phyloP scores from a whole-genome alignment of 2,797 vertebrate genomes.

The Amniataba percoides region DNA sequence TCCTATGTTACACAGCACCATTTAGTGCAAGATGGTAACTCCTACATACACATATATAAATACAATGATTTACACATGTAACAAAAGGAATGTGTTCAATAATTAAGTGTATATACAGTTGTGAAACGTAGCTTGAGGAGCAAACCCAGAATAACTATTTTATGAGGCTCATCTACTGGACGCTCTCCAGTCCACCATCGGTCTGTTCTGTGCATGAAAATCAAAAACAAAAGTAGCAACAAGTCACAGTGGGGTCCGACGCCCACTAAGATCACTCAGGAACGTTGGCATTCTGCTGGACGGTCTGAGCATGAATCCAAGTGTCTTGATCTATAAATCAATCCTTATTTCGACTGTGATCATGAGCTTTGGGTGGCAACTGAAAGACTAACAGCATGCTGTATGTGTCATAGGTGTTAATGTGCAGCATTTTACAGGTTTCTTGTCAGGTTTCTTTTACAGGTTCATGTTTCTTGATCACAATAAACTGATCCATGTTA shows the following conservation, averaged over 20 bases:
- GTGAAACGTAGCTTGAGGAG: not conserved
- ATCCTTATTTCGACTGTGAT: not conserved
- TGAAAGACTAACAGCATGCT: not conserved
- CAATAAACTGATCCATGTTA: not conserved
- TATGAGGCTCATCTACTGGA: not conserved
- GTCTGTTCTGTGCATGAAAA: slow-evolving; percentile 1
- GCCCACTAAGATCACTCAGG: not conserved
- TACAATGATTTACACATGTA: not conserved
- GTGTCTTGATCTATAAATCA: not conserved
- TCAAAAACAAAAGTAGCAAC: not conserved
- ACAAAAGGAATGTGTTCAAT: not conserved
- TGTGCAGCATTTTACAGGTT: not conserved
- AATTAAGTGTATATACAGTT: not conserved
- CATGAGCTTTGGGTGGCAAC: not conserved
- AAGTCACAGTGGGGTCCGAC: not conserved
- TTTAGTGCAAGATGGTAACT: slow-evolving; percentile 1
- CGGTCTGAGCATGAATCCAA: not conserved
- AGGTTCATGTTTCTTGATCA: not conserved
- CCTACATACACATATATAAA: not conserved
- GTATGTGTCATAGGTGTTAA: not conserved
- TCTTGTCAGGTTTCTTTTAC: too few species aligned
- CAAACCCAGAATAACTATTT: not conserved
- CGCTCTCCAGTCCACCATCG: not conserved
- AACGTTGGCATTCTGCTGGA: not conserved
- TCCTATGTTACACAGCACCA: not conserved